Percentiles rank a stretch among this genome's conserved stretches.
Conservation (phyloP, 2,797 vertebrate genomes). For the Xenopus petersii region DNA sequence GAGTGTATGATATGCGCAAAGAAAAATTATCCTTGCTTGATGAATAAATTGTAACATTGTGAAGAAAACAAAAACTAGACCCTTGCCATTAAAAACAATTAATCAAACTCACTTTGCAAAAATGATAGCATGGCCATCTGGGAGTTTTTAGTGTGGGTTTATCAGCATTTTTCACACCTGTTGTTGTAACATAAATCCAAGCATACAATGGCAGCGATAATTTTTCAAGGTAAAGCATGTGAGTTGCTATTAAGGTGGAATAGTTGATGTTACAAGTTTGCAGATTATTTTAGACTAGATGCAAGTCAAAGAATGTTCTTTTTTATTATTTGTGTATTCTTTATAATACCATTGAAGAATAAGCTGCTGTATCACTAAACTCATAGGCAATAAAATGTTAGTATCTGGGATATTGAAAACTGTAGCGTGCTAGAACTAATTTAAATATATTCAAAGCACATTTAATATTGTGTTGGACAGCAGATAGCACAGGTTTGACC, state of each 20-base stretch:
- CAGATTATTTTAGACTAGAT: no score
- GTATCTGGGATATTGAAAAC: no score
- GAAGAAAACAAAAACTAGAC: conserved; percentile 37
- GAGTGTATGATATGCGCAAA: conserved; percentile 31
- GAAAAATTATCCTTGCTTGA: conserved; percentile 31
- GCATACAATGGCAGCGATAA: conserved; percentile 23
- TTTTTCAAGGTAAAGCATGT: conserved; percentile 7
- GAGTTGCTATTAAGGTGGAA: neutral
- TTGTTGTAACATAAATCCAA: conserved; percentile 5
- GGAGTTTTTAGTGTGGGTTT: conserved; percentile 12
- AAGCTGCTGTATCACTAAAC: no score
- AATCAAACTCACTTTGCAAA: conserved; percentile 43
- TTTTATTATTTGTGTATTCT: no score
- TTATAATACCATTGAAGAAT: no score
- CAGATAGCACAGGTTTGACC: no score
- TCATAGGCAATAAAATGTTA: no score
- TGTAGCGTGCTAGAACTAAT: no score
- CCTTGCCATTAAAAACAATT: conserved; percentile 42
- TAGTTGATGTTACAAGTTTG: no score
- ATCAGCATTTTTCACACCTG: conserved; percentile 38
- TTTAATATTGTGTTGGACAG: no score
- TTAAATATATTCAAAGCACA: no score
- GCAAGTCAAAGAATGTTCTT: no score
- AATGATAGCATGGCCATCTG: conserved; percentile 31
- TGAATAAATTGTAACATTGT: conserved; percentile 47